Conservation (phyloP, 2,797 vertebrate genomes). For the Karalla daura region DNA sequence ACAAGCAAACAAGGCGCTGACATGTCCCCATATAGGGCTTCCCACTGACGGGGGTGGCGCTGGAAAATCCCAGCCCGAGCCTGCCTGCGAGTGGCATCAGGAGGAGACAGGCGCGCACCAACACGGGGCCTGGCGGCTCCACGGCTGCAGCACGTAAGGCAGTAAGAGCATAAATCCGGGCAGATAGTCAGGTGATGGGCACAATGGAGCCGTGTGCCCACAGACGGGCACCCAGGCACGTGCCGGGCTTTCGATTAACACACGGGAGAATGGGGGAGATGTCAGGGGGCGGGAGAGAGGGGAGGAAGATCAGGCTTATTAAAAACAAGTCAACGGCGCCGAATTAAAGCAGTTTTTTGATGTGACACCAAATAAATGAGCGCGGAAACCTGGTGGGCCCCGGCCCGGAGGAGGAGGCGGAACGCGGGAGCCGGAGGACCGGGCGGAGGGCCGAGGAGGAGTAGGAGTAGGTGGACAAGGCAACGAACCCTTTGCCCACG, state of each 20-base stretch:
- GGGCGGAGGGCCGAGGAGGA: conserved; percentile 59
- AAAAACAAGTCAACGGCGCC: conserved; percentile 54
- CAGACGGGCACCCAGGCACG: conserved; percentile 35
- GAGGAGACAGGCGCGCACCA: conserved; percentile 45
- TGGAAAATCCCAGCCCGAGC: conserved; percentile 77
- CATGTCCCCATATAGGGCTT: conserved; percentile 83
- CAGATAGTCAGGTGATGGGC: conserved; percentile 38
- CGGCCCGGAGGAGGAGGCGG: conserved; percentile 58
- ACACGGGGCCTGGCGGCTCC: conserved; percentile 43
- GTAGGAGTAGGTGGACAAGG: conserved; percentile 76
- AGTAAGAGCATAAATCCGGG: conserved; percentile 23
- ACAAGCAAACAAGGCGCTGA: conserved; percentile 83
- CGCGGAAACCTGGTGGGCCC: conserved; percentile 47
- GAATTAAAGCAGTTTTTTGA: conserved; percentile 60
- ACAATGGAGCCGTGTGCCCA: conserved; percentile 42
- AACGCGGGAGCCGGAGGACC: conserved; percentile 47
- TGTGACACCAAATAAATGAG: conserved; percentile 71
- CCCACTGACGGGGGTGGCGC: conserved; percentile 79
- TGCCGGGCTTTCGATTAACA: conserved; percentile 56
- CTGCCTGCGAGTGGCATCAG: conserved; percentile 60
- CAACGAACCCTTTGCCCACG: conserved; percentile 68
- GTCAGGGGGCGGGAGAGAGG: conserved; percentile 51
- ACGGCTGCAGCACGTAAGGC: conserved; percentile 36
- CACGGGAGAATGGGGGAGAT: conserved; percentile 34
- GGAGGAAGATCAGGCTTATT: conserved; percentile 62